phyloP scores from a whole-genome alignment of 1,140 invertebrate species.

The Drosophila pectinifera region DNA sequence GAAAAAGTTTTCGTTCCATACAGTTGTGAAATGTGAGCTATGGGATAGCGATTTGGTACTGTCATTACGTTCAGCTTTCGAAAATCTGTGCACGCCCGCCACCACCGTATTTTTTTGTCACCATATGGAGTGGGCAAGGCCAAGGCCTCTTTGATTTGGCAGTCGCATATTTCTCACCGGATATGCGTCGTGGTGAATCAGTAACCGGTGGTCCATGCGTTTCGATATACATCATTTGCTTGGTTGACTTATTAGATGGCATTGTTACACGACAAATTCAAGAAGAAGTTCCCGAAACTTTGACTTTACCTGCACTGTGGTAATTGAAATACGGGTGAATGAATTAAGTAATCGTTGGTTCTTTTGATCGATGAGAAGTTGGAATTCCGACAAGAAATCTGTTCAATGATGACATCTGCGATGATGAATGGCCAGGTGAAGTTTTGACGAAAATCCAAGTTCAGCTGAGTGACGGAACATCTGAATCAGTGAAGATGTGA shows the following conservation, averaged over 20 bases:
- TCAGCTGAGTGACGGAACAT: no score
- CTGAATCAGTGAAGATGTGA: no score
- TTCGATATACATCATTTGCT: no score
- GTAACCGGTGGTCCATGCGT: background rate
- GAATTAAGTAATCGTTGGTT: background rate
- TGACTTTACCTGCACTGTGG: no score
- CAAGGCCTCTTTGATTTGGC: background rate
- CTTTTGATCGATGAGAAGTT: background rate
- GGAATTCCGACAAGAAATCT: no score
- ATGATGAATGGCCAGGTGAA: no score
- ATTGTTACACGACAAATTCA: no score
- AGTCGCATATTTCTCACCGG: slow-evolving; percentile 24
- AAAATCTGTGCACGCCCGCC: slow-evolving; percentile 29
- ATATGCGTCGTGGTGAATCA: slow-evolving; percentile 6
- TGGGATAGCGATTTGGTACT: slow-evolving; percentile 19
- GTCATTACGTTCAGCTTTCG: slow-evolving; percentile 20
- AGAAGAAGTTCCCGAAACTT: no score
- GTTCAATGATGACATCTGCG: no score
- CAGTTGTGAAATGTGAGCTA: slow-evolving; percentile 17
- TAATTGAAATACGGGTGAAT: background rate
- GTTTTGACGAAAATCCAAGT: no score
- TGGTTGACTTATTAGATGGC: no score
- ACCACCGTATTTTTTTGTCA: background rate
- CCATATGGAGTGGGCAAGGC: slow-evolving; percentile 15
- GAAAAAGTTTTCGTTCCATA: slow-evolving; percentile 18